A percentile compares a stretch with the other conserved stretches of the same genome.
Conservation (phyloP, 2,113 vertebrate species). For the Taxidea taxus region DNA sequence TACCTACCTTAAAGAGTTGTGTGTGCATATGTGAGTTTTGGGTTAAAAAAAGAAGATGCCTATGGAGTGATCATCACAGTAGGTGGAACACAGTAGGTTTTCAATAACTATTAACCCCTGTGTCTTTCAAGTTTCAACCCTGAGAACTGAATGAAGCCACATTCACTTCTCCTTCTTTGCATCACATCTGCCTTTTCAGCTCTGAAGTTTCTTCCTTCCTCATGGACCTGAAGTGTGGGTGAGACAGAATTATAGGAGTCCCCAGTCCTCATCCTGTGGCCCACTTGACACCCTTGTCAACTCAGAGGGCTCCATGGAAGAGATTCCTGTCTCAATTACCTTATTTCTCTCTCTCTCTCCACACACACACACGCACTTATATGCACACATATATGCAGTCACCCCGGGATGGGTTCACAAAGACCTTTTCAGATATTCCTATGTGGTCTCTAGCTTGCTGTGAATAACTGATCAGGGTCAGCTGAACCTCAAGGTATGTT, state of each 20-base stretch:
- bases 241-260: neutral
- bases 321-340: neutral
- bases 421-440: neutral
- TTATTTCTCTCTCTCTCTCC: neutral
- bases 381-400: neutral
- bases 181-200: neutral
- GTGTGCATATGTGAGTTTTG: neutral
- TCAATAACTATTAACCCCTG: neutral
- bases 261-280: neutral
- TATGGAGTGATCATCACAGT: neutral
- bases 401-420: neutral
- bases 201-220: neutral
- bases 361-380: no score
- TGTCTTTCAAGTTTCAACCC: neutral
- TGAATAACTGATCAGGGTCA: neutral
- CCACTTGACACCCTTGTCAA: neutral
- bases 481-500: neutral
- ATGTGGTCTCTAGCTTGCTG: neutral
- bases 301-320: neutral
- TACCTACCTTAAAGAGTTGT: neutral
- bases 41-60: neutral
- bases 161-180: neutral
- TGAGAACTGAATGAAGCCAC: neutral
- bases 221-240: neutral
- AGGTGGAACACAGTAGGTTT: neutral